Conservation (phyloP, 2,113 vertebrate genomes). For the Okapia johnstoni region DNA sequence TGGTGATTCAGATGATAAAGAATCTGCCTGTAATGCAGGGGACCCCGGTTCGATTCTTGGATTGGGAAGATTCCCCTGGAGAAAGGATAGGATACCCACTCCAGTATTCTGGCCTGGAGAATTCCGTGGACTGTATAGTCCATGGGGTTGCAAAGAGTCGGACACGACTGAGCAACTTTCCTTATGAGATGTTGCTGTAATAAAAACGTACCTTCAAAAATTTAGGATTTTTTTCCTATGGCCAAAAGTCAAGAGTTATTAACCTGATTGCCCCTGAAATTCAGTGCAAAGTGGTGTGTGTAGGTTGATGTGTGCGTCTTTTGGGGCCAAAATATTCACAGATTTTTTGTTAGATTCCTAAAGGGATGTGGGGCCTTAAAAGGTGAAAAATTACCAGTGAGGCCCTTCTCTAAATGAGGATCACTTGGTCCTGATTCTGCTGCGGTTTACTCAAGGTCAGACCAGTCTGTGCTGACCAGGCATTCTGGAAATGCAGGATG, state of each 20-base stretch:
- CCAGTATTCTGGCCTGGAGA: neutral
- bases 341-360: neutral
- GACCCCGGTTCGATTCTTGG: neutral
- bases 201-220: neutral
- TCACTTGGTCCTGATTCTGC: neutral
- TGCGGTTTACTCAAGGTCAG: neutral
- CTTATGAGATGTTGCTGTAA: neutral
- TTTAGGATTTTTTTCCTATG: neutral
- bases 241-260: neutral
- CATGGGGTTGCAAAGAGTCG: neutral
- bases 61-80: neutral
- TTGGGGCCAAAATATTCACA: neutral
- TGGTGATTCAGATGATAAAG: neutral
- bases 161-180: neutral
- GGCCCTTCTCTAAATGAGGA: neutral
- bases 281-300: neutral
- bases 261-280: neutral
- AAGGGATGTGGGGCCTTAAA: neutral
- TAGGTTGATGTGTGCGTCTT: neutral
- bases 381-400: neutral
- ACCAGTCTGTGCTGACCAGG: neutral
- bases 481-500: neutral
- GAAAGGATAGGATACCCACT: neutral
- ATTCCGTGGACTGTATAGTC: neutral
- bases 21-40: neutral